phyloP scores from a whole-genome alignment of 2,113 vertebrate genomes.

The Ciconia stormi region DNA sequence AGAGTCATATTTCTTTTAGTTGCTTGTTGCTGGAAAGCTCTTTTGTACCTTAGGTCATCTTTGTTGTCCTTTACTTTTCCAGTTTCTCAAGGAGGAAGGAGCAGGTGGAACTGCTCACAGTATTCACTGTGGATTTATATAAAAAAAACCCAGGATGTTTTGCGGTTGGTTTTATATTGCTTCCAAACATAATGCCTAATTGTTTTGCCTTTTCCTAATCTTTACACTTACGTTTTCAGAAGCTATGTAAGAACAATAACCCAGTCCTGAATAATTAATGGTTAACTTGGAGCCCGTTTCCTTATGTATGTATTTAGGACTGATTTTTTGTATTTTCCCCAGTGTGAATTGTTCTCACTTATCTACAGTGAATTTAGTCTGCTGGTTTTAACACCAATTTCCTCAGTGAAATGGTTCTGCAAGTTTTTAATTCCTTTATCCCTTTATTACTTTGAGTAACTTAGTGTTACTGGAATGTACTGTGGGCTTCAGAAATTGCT shows the following conservation, averaged over 20 bases:
- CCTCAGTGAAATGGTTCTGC: not conserved
- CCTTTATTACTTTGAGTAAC: not conserved
- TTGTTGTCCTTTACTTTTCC: not conserved
- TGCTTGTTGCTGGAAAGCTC: not conserved
- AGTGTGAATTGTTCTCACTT: not conserved
- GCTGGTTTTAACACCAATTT: not conserved
- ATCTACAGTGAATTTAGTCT: not conserved
- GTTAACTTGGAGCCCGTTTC: not conserved
- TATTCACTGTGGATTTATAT: not conserved
- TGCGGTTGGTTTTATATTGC: not conserved
- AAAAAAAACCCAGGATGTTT: not conserved
- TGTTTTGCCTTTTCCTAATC: not conserved
- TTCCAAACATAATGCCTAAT: not conserved
- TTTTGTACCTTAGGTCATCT: not conserved
- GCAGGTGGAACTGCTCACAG: not conserved
- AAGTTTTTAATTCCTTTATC: not conserved
- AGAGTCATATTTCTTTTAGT: not conserved
- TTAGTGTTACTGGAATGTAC: not conserved
- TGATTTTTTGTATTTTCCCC: not conserved
- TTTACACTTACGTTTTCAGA: not conserved
- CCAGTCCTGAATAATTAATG: not conserved
- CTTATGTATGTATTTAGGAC: not conserved
- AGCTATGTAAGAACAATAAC: not conserved
- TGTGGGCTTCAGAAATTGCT: not conserved
- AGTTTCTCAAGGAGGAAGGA: not conserved